Percentiles rank a stretch among this genome's conserved stretches.
Conservation (phyloP, 2,797 vertebrate genomes). For the Chloroceryle amazona region DNA sequence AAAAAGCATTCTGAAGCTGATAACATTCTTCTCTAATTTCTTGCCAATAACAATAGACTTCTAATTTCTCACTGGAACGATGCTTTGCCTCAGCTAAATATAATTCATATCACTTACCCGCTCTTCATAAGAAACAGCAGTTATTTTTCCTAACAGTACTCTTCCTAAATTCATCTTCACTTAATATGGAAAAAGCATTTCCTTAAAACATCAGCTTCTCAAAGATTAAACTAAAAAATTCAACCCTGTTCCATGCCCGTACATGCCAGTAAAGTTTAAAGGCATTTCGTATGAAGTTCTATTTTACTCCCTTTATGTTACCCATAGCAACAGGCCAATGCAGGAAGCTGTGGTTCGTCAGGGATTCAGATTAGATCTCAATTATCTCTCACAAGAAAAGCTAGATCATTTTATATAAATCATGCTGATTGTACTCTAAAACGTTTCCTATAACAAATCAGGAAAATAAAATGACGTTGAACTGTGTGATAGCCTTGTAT, state of each 20-base stretch:
- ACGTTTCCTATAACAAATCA: slow-evolving; percentile 64
- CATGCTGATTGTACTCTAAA: slow-evolving; percentile 71
- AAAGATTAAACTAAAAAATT: slow-evolving; percentile 39
- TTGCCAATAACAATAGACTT: slow-evolving; percentile 55
- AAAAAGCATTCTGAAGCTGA: slow-evolving; percentile 25
- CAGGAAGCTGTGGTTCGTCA: slow-evolving; percentile 80
- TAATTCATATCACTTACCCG: slow-evolving; percentile 79
- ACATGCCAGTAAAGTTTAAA: slow-evolving; percentile 86
- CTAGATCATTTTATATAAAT: slow-evolving; percentile 73
- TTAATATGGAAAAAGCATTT: slow-evolving; percentile 67
- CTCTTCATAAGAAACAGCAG: slow-evolving; percentile 66
- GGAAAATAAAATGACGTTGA: slow-evolving; percentile 22
- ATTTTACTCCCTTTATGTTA: slow-evolving; percentile 79
- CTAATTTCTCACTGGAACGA: slow-evolving; percentile 52
- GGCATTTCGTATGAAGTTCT: slow-evolving; percentile 80
- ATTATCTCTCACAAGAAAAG: slow-evolving; percentile 72
- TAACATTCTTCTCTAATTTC: slow-evolving; percentile 30
- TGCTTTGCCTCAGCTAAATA: slow-evolving; percentile 53
- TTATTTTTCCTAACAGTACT: slow-evolving; percentile 76
- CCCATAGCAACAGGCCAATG: slow-evolving; percentile 83
- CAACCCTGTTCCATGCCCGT: slow-evolving; percentile 83
- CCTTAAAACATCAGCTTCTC: slow-evolving; percentile 47
- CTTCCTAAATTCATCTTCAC: slow-evolving; percentile 80
- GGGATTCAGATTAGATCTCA: slow-evolving; percentile 78
- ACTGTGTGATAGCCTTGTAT: slow-evolving; percentile 32